phyloP scores from a whole-genome alignment of 2,797 vertebrate genomes.

The Pseudomugil tenellus region DNA sequence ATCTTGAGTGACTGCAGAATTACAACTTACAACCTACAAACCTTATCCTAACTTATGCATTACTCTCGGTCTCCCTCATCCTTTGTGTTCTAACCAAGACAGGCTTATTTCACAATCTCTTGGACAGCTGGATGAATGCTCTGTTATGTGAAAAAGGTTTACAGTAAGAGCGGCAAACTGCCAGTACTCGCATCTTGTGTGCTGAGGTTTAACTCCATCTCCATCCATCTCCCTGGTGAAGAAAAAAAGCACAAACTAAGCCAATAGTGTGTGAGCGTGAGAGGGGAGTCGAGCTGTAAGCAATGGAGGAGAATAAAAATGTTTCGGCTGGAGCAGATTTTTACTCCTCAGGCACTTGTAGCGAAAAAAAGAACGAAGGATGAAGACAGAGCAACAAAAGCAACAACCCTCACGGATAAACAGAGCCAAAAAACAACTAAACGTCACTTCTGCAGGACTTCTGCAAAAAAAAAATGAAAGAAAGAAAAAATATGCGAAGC shows the following conservation, averaged over 20 bases:
- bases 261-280: conserved; percentile 7
- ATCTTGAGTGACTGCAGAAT: conserved; percentile 33
- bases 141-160: conserved; percentile 16
- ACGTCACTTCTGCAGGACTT: conserved; percentile 9
- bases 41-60: conserved; percentile 28
- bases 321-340: conserved; percentile 33
- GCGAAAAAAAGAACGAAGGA: conserved; percentile 13
- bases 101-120: conserved; percentile 34
- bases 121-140: background rate
- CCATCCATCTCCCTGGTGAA: background rate
- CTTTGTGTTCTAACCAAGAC: conserved; percentile 40
- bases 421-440: conserved; percentile 24
- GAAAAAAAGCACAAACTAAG: conserved; percentile 12
- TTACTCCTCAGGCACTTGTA: conserved; percentile 41
- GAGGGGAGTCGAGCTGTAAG: conserved; percentile 16
- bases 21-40: background rate
- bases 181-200: conserved; percentile 15
- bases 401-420: conserved; percentile 15
- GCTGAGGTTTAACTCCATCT: background rate
- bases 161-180: conserved; percentile 25
- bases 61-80: conserved; percentile 29
- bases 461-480: too few species aligned
- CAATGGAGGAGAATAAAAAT: conserved; percentile 26
- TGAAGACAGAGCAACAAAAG: conserved; percentile 33
- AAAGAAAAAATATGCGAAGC: background rate